phyloP scores from a whole-genome alignment of 2,888 invertebrate species.

The Oegoconia quadripuncta region DNA sequence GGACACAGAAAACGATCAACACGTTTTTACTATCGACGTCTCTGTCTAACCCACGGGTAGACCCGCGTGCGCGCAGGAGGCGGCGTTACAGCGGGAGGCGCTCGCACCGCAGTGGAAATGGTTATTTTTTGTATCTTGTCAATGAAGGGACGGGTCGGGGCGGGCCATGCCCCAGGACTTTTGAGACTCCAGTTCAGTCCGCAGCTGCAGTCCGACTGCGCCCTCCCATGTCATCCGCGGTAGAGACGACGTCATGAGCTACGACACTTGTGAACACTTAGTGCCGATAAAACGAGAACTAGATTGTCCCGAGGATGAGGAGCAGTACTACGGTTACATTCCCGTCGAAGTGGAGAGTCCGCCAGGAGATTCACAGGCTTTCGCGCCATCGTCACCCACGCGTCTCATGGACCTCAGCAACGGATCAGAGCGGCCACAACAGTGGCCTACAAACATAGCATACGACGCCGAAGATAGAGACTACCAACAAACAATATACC shows the following conservation, averaged over 20 bases:
- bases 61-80: constrained; percentile 42
- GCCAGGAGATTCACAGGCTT: constrained; percentile 42
- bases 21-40: constrained; percentile 41
- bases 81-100: constrained; percentile 54
- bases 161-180: constrained; percentile 41
- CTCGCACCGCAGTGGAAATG: constrained; percentile 53
- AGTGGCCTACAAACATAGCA: constrained; percentile 48
- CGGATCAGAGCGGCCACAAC: constrained; percentile 54
- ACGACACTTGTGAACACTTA: constrained; percentile 56
- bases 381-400: constrained; percentile 60
- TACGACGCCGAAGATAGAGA: constrained; percentile 53
- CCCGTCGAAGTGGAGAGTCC: constrained; percentile 58
- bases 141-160: constrained; percentile 74
- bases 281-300: constrained; percentile 66
- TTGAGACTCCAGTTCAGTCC: constrained; percentile 47
- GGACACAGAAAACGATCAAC: constrained; percentile 61
- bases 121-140: constrained; percentile 75
- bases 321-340: constrained; percentile 58
- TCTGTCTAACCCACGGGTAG: constrained; percentile 38
- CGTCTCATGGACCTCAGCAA: constrained; percentile 71
- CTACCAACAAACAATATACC: constrained; percentile 48
- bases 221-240: constrained; percentile 6
- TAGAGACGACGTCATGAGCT: constrained; percentile 49
- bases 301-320: constrained; percentile 61
- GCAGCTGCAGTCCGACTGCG: constrained; percentile 49